Base-by-base conservation (phyloP, 2,113 vertebrate species). In the Bubalus kerabau region DNA sequence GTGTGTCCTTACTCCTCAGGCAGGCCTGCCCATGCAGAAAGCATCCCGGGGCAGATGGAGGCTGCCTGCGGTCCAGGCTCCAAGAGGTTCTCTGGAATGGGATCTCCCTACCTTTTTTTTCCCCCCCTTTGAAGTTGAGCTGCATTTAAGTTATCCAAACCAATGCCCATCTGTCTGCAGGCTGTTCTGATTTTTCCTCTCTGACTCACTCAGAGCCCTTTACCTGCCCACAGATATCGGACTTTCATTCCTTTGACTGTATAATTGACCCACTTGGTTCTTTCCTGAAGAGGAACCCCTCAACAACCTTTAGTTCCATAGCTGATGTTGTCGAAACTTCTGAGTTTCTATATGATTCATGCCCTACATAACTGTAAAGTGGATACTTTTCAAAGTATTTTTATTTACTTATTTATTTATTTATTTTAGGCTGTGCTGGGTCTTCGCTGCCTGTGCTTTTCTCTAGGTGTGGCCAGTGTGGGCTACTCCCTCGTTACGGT, bases 1-100 rank as follows among this genome's bases (percentile, higher is more conserved):
- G 98, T 98, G 98, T 98, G 97, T 96, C 97, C 97, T 98, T 98
- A 87, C 98, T 97, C 96, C 76, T 82, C 96, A 96, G 95, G 90
- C 82, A 96, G 95, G 94, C 96, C 96, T 97, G 71, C 82, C 98
- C 93, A 92, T 93, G 71, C 97, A 94, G 95, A 97, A 98, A 97
- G 95, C 30, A 67, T 97, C 93, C 88, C 40, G 1, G 60, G 94
- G 80, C 94, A 94, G 97, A 96, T 87, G 90, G 81, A 84, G 94
- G 94, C 46, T 59, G 78, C 91, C 30, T 95, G 85, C 88, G 80
- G 91, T 76, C 88, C 90, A 64, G 0, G 0, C 87, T 54, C 56
- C 84, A 21, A 28, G 30, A 94, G 43, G 74, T 81, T 93, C 90
- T 98, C 62, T 54, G 5, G 17, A 84, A 89, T 95, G 84, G 76